phyloP scores from a whole-genome alignment of 2,888 invertebrate genomes.

The Aspidiotus rigidus region DNA sequence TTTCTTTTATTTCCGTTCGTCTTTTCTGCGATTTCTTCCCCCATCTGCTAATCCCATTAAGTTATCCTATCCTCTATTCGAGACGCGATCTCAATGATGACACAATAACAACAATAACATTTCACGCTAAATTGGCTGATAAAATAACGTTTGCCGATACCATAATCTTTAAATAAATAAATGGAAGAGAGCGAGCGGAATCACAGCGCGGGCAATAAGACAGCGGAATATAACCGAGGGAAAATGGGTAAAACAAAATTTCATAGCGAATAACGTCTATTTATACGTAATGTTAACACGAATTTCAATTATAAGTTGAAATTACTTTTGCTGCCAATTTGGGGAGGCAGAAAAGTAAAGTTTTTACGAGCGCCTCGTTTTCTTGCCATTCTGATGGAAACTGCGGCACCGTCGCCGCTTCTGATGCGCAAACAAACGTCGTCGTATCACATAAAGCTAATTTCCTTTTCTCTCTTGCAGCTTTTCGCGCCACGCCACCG shows the following conservation, averaged over 20 bases:
- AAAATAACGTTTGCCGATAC: too few species aligned
- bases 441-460: slow-evolving; percentile 30
- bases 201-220: too few species aligned
- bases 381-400: slow-evolving; percentile 9
- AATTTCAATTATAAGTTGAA: slow-evolving; percentile 33
- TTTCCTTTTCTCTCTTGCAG: slow-evolving; percentile 23
- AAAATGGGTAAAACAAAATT: slow-evolving; percentile 23
- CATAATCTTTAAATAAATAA: too few species aligned
- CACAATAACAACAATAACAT: too few species aligned
- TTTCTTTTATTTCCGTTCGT: too few species aligned
- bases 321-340: slow-evolving; percentile 29
- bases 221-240: too few species aligned
- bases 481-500: background rate
- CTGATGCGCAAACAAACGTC: slow-evolving; percentile 23
- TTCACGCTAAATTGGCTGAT: too few species aligned
- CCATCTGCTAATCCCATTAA: too few species aligned
- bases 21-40: too few species aligned
- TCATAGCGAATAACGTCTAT: slow-evolving; percentile 24
- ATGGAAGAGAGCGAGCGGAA: too few species aligned
- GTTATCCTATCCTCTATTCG: too few species aligned
- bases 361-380: slow-evolving; percentile 23
- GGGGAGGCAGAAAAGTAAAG: slow-evolving; percentile 31
- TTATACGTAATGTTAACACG: slow-evolving; percentile 28
- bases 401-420: background rate
- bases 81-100: too few species aligned